phyloP scores from a whole-genome alignment of 2,888 invertebrate genomes.

The Meiosimyza platycephala region DNA sequence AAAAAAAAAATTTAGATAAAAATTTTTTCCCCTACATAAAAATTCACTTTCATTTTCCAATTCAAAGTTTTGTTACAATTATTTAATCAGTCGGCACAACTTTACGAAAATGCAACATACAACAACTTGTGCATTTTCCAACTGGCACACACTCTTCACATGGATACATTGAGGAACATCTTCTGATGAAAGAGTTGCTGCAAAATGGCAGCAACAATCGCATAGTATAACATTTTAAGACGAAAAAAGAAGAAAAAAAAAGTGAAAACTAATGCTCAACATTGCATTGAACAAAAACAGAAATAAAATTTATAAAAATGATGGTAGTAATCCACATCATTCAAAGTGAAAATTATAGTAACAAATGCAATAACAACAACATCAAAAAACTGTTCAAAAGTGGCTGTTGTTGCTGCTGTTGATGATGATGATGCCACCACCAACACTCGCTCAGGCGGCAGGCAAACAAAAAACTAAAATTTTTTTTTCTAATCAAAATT shows the following conservation, averaged over 20 bases:
- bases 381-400: neutral
- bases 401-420: neutral
- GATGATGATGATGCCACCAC: neutral
- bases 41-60: slow-evolving; percentile 19
- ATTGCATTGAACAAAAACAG: neutral
- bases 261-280: slow-evolving; percentile 16
- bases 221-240: neutral
- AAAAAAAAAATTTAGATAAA: neutral
- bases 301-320: too few species aligned
- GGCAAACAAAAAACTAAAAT: neutral
- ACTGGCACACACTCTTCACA: neutral
- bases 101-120: neutral
- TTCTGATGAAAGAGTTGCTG: neutral
- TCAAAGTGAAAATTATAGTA: slow-evolving; percentile 4
- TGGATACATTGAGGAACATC: slow-evolving; percentile 3
- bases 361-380: neutral
- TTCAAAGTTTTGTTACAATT: slow-evolving; percentile 18
- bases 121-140: slow-evolving; percentile 14
- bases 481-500: slow-evolving; percentile 9
- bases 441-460: neutral
- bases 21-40: neutral
- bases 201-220: neutral
- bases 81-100: slow-evolving; percentile 12
- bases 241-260: slow-evolving; percentile 5
- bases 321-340: too few species aligned